Evolutionary conservation across 2,888 invertebrate species (phyloP), one percentile per base, ranked within the genome.

Genomic region (Stenodema calcarata): DNA sequence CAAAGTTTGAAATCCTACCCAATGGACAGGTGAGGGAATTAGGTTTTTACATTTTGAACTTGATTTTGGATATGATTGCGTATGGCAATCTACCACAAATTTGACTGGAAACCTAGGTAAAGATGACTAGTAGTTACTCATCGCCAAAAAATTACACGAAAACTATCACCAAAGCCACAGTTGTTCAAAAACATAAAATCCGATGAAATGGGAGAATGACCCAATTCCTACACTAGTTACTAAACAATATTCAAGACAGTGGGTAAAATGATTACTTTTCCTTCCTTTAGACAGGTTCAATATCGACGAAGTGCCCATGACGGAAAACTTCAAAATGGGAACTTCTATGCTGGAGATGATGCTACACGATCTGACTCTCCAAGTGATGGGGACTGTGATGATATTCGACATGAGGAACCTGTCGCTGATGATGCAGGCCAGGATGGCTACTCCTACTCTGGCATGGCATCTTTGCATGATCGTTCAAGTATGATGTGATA

Each of bases 381-480:
- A 90, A 79, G 88, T 89, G 41, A 54, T 87, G n/a, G 90, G 90
- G 16, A 88, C 89, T 11, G 86, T 89, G 2, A 85, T 89, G 12
- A 88, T 90, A 70, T 87, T 90, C 47, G 90, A 90, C 85, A 84
- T 90, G 87, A 78, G 70, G 30, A 88, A 88, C 16, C 86, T 90
- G 30, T 86, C 88, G n/a, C 69, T 90, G 18, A 41, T 89, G 50
- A 89, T 89, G 80, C 89, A 90, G 80, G 90, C 90, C 7, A 86
- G 89, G 69, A 85, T 90, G 28, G 87, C 88, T 16, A 89, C 89
- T 9, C 89, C 89, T 9, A 88, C 89, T 0, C 62, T 88, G 54
- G 89, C 89, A 27, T 89, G 89, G 89, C 90, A 90, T 80, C 79
- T 90, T 1, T 88, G 89, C 28, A 89, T 89, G 86, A 86, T 89